Evolutionary conservation across 2,113 vertebrate species (phyloP).

Genomic region (Rhodinocichla rosea): DNA sequence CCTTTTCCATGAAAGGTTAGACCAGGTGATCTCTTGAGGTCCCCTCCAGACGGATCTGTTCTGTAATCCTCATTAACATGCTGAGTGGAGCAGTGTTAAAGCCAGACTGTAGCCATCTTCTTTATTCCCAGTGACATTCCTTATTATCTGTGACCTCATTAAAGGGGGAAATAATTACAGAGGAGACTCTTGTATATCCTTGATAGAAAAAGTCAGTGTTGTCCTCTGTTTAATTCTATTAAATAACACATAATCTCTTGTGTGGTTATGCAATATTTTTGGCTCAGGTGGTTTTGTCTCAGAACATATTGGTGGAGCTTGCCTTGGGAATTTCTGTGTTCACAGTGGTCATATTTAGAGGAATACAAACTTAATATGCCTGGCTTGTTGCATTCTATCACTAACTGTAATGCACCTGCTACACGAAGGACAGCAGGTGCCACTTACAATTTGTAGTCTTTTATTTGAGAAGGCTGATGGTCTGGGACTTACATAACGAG

Average conservation of each 20-base stretch:
- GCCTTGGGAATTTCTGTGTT: background rate
- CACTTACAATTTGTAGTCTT: background rate
- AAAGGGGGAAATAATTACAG: background rate
- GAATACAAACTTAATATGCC: background rate
- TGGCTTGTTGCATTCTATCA: background rate
- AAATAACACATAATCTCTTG: background rate
- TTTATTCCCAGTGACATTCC: background rate
- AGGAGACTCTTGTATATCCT: background rate
- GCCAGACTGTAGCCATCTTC: background rate
- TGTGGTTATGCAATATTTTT: background rate
- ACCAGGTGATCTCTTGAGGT: background rate
- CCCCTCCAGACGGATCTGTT: accelerated
- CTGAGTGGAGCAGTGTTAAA: background rate
- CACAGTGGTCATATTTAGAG: background rate
- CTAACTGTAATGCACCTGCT: background rate
- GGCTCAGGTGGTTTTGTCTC: background rate
- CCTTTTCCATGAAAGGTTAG: background rate
- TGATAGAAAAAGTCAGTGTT: background rate
- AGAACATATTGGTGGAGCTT: background rate
- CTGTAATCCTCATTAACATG: background rate
- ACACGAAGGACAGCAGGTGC: background rate
- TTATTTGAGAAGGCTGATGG: background rate
- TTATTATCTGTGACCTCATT: background rate
- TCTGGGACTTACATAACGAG: background rate
- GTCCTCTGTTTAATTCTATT: background rate